A percentile compares a stretch with the other conserved stretches of the same genome.
Evolutionary conservation across 2,113 vertebrate genomes (phyloP).

Genomic region (Seriola quinqueradiata): DNA sequence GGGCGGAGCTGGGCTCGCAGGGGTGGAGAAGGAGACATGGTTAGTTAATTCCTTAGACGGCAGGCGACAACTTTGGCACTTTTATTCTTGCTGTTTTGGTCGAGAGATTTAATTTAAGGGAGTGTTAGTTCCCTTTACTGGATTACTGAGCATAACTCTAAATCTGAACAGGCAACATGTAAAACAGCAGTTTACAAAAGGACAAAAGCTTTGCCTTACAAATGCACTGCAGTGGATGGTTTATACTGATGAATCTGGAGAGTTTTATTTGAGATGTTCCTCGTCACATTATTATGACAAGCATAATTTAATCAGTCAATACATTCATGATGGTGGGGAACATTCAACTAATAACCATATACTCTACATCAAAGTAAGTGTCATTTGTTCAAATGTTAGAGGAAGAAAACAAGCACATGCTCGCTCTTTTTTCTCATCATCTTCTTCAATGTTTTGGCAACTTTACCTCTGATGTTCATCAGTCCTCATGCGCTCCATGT

Average conservation of each 20-base stretch:
- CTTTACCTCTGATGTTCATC: neutral
- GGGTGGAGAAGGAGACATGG: conserved; percentile 71
- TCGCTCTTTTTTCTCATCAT: neutral
- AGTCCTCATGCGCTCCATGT: neutral
- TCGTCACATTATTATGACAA: conserved; percentile 6
- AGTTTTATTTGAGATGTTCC: neutral
- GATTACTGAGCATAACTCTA: neutral
- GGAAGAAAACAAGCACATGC: no score
- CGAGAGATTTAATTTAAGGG: conserved; percentile 24
- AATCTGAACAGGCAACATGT: neutral
- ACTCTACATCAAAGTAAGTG: conserved; percentile 26
- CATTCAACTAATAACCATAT: conserved; percentile 22
- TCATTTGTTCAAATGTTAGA: neutral
- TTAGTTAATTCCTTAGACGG: conserved; percentile 69
- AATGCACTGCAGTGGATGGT: neutral
- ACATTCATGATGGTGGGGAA: neutral
- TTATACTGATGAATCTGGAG: conserved; percentile 1
- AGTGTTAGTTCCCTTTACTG: neutral
- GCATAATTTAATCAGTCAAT: neutral
- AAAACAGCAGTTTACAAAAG: conserved; percentile 12
- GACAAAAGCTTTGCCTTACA: neutral
- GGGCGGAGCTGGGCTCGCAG: conserved; percentile 62
- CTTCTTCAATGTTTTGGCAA: neutral
- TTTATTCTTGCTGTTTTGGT: conserved; percentile 38
- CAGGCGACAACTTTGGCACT: conserved; percentile 59